Percentiles rank a stretch among this genome's conserved stretches.
phyloP scores from a whole-genome alignment of 1,140 invertebrate species.

The Pseudomyrmex sp. region DNA sequence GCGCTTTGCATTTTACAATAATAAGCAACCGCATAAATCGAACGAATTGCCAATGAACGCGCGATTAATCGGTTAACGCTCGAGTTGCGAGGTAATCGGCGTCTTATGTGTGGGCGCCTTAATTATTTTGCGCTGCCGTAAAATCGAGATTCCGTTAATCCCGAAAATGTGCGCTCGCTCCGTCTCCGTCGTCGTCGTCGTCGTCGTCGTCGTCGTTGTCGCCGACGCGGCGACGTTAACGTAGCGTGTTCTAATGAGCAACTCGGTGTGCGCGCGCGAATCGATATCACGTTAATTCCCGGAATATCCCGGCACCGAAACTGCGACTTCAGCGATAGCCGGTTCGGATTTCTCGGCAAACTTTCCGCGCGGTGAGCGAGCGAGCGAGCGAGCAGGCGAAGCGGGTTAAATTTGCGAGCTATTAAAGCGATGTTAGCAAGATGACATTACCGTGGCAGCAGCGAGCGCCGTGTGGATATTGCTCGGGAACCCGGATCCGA shows the following conservation, averaged over 20 bases:
- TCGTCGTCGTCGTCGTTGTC: background rate
- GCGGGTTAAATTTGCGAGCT: constrained; percentile 70
- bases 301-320: constrained; percentile 54
- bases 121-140: constrained; percentile 44
- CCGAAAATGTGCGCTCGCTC: constrained; percentile 27
- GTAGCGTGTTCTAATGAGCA: constrained; percentile 53
- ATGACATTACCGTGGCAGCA: constrained; percentile 55
- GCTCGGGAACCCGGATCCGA: constrained; percentile 17
- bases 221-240: constrained; percentile 23
- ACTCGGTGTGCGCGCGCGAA: constrained; percentile 45
- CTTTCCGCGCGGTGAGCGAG: constrained; percentile 44
- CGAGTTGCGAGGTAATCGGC: constrained; percentile 20
- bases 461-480: constrained; percentile 46
- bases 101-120: constrained; percentile 23
- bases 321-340: constrained; percentile 46
- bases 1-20: no score
- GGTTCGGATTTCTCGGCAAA: constrained; percentile 60
- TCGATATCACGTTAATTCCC: constrained; percentile 67
- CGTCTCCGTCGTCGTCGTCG: background rate
- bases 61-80: constrained; percentile 7
- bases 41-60: constrained; percentile 6
- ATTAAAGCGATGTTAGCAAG: constrained; percentile 73
- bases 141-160: constrained; percentile 46
- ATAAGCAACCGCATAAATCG: background rate
- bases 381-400: background rate